A percentile compares a stretch with the other conserved stretches of the same genome.
Conservation (phyloP, 2,888 invertebrate species). For the Epinotia demarniana region DNA sequence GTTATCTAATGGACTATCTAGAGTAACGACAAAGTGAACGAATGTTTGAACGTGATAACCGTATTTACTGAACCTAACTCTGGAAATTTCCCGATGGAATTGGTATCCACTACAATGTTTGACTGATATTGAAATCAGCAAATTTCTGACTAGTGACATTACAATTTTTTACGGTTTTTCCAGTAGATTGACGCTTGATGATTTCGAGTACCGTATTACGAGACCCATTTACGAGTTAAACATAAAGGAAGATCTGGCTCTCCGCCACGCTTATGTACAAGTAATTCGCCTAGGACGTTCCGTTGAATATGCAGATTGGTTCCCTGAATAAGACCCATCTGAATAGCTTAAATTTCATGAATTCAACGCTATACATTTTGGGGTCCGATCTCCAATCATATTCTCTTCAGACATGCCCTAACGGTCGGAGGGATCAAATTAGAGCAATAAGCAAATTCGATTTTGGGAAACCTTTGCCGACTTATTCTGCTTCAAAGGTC, state of each 20-base stretch:
- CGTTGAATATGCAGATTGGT: slow-evolving; percentile 20
- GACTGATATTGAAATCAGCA: too few species aligned
- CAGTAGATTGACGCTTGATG: too few species aligned
- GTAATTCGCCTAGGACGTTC: slow-evolving; percentile 9
- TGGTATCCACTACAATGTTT: background rate
- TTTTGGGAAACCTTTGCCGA: slow-evolving; percentile 7
- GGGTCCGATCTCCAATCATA: slow-evolving; percentile 13
- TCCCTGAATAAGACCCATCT: slow-evolving; percentile 10
- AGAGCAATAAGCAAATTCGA: slow-evolving; percentile 5
- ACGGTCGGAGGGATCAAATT: background rate
- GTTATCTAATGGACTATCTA: slow-evolving; percentile 52
- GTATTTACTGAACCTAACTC: slow-evolving; percentile 53
- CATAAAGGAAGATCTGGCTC: background rate
- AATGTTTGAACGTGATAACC: slow-evolving; percentile 57
- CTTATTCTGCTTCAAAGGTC: slow-evolving; percentile 13
- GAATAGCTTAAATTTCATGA: slow-evolving; percentile 20
- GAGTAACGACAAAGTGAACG: slow-evolving; percentile 50
- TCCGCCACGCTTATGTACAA: slow-evolving; percentile 1
- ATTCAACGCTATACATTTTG: slow-evolving; percentile 10
- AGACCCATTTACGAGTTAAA: background rate
- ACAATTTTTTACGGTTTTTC: too few species aligned
- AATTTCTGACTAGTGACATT: too few species aligned
- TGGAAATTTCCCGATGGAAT: slow-evolving; percentile 55
- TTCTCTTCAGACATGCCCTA: slow-evolving; percentile 14
- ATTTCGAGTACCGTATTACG: too few species aligned